Conservation (phyloP, 2,113 vertebrate species). For the Oxygymnocypris stewartii region DNA sequence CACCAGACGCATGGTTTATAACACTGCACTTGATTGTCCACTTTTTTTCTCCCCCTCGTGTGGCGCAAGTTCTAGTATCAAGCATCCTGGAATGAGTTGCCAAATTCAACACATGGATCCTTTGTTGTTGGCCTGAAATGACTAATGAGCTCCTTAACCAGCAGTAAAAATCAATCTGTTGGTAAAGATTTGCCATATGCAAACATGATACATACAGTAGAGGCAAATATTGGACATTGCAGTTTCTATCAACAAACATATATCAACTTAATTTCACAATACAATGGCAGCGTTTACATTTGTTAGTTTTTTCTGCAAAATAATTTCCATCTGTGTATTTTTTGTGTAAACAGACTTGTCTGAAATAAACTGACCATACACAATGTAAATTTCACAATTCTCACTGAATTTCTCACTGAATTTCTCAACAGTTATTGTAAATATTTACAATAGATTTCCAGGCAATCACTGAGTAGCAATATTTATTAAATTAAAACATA, state of each 20-base stretch:
- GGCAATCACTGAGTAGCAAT: background rate
- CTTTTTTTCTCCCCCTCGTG: background rate
- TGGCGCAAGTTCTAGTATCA: background rate
- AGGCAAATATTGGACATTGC: background rate
- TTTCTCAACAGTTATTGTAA: background rate
- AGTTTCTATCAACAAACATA: background rate
- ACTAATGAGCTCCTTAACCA: background rate
- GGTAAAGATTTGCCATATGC: background rate
- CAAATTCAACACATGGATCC: background rate
- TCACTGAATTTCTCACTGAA: background rate
- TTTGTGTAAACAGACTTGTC: background rate
- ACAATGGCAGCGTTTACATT: background rate
- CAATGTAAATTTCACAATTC: background rate
- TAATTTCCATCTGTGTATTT: background rate
- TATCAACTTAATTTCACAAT: background rate
- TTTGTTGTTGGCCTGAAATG: slow-evolving; percentile 3
- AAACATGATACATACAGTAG: slow-evolving; percentile 1
- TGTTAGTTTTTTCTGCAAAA: background rate
- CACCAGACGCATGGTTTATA: background rate
- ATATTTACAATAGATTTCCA: background rate
- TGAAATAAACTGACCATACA: background rate
- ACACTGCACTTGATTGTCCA: background rate
- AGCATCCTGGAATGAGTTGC: background rate
- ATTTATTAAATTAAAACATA: background rate
- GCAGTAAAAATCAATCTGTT: background rate